Conservation (phyloP, 2,113 vertebrate species). For the Anolis carolinensis region DNA sequence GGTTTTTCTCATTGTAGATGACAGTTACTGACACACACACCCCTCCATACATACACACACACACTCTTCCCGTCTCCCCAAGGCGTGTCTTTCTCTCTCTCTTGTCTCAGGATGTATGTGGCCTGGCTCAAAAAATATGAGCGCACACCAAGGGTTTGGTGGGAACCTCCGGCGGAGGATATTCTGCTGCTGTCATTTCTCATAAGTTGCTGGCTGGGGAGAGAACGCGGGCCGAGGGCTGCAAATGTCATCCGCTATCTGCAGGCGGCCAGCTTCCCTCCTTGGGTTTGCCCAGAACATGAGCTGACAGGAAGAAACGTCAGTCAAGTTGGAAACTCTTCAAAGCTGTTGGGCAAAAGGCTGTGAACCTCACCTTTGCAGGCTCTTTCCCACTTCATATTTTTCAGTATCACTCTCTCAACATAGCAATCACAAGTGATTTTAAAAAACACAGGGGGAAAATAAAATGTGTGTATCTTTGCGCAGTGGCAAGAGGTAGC, state of each 20-base stretch:
- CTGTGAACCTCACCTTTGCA: slow-evolving; percentile 13
- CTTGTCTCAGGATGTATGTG: slow-evolving; percentile 51
- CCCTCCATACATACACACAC: slow-evolving; percentile 22
- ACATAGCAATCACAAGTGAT: background rate
- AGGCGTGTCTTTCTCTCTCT: background rate
- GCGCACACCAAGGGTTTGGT: slow-evolving; percentile 52
- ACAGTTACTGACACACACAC: slow-evolving; percentile 43
- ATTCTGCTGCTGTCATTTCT: slow-evolving; percentile 67
- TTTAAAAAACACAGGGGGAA: background rate
- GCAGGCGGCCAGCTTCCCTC: slow-evolving; percentile 18
- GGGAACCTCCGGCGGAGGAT: slow-evolving; percentile 47
- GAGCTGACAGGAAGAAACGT: slow-evolving; percentile 70
- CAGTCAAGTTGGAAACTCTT: slow-evolving; percentile 73
- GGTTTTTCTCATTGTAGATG: slow-evolving; percentile 76
- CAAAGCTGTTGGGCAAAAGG: slow-evolving; percentile 48
- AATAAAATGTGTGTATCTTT: background rate
- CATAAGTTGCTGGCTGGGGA: slow-evolving; percentile 57
- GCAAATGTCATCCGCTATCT: slow-evolving; percentile 46
- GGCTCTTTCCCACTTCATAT: slow-evolving; percentile 48
- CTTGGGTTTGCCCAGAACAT: slow-evolving; percentile 72
- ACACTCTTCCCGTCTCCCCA: slow-evolving; percentile 17
- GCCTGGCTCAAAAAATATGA: background rate
- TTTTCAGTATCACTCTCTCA: background rate
- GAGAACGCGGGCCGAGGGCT: slow-evolving; percentile 27
- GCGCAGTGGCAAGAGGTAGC: background rate